These are phyloP conservation scores for Acanthurus tractus DNA, from an alignment of 2,797 vertebrate species.

Conservation along the genomic window DNA sequence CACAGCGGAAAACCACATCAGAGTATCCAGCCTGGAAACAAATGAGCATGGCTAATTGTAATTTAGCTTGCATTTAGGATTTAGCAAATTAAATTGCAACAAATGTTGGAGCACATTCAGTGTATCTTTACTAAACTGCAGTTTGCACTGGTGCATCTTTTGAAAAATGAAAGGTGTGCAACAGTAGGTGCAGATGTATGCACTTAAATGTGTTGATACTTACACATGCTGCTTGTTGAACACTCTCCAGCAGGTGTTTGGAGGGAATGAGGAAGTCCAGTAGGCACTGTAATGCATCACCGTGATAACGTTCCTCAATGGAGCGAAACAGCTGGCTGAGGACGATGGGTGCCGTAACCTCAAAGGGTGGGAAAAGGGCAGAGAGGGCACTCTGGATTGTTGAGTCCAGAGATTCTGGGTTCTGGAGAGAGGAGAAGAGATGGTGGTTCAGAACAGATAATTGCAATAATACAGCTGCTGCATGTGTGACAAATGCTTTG, in stretches of 20 bases:
- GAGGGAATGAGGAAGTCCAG: conserved; percentile 95
- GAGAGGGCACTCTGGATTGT: conserved; percentile 93
- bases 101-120: not conserved
- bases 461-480: not conserved
- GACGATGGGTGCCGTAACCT: conserved; percentile 91
- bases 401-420: conserved; percentile 89
- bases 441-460: not conserved
- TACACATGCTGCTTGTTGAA: conserved; percentile 94
- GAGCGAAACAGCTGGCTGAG: conserved; percentile 94
- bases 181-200: not conserved
- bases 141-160: too few species aligned
- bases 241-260: conserved; percentile 93
- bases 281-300: conserved; percentile 92
- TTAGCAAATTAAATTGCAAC: not conserved
- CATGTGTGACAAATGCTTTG: not conserved
- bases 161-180: not conserved
- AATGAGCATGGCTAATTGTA: not conserved
- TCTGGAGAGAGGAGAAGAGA: conserved; percentile 75
- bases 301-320: conserved; percentile 91
- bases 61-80: not conserved
- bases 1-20: conserved; percentile 92
- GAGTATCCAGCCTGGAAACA: conserved; percentile 88
- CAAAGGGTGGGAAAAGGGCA: conserved; percentile 93
- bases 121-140: not conserved
- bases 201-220: conserved; percentile 70